phyloP scores from a whole-genome alignment of 53 echinoderm and acorn worm genomes.

The Luidia sarsii region DNA sequence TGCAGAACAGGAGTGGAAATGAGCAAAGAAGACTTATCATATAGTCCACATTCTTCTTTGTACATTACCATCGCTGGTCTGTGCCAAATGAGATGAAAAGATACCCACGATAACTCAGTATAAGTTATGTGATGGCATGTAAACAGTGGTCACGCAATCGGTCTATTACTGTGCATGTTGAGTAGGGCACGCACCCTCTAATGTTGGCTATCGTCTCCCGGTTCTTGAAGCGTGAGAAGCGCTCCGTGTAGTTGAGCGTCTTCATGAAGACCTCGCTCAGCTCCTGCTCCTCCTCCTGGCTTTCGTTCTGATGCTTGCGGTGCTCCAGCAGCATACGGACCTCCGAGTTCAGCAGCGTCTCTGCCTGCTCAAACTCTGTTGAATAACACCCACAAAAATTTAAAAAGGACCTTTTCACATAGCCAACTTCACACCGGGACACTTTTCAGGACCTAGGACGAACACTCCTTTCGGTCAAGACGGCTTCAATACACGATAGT shows the following conservation, averaged over 20 bases:
- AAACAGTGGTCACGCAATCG: too few relatives aligned
- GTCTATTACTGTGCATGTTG: too few relatives aligned
- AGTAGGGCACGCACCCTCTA: constrained; percentile 82
- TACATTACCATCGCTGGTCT: too few relatives aligned
- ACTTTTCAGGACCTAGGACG: too few relatives aligned
- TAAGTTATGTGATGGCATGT: too few relatives aligned
- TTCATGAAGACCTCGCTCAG: constrained; percentile 98
- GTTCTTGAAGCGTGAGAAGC: constrained; percentile 93
- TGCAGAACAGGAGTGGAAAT: too few relatives aligned
- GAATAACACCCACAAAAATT: constrained; percentile 10
- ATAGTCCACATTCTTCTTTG: too few relatives aligned
- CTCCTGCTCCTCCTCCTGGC: constrained; percentile 96
- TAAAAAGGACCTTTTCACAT: too few relatives aligned
- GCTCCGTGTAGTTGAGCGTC: constrained; percentile 91
- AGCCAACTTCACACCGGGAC: too few relatives aligned
- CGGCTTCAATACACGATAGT: neutral
- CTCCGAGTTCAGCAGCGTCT: constrained; percentile 90
- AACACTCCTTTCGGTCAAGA: neutral
- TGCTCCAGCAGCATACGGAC: constrained; percentile 93
- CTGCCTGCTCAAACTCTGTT: constrained; percentile 97
- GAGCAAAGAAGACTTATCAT: too few relatives aligned
- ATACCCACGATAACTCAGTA: too few relatives aligned
- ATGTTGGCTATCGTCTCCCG: constrained; percentile 94
- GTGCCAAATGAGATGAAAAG: too few relatives aligned
- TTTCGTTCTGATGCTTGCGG: constrained; percentile 96